Conservation (phyloP, 1,140 invertebrate genomes). For the Drosophila cardini region DNA sequence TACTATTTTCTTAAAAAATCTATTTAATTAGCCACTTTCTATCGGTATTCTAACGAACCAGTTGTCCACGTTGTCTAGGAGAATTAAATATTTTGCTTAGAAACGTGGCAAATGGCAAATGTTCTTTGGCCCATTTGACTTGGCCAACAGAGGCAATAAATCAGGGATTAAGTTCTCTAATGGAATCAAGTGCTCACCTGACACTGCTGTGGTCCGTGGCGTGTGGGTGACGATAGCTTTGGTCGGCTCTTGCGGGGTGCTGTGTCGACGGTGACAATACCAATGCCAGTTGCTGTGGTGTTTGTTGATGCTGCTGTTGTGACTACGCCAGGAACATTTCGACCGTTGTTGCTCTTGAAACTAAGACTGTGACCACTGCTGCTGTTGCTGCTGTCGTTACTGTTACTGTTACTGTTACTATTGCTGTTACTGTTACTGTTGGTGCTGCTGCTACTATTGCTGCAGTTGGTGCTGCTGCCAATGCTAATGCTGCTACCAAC, state of each 20-base stretch:
- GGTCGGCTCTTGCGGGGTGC: slow-evolving; percentile 88
- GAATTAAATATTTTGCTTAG: background rate
- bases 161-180: slow-evolving; percentile 2
- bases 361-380: slow-evolving; percentile 45
- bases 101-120: background rate
- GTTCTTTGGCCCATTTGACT: background rate
- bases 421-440: slow-evolving; percentile 21
- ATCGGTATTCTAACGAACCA: too few species aligned
- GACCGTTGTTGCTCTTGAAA: slow-evolving; percentile 62
- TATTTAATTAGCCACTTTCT: too few species aligned
- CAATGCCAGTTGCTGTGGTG: slow-evolving; percentile 56
- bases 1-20: too few species aligned
- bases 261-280: slow-evolving; percentile 61
- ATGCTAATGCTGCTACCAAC: slow-evolving; percentile 76
- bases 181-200: slow-evolving; percentile 86
- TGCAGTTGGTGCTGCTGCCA: slow-evolving; percentile 58
- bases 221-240: slow-evolving; percentile 91
- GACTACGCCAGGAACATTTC: slow-evolving; percentile 50
- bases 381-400: slow-evolving; percentile 45
- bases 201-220: slow-evolving; percentile 92
- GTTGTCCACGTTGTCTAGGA: background rate
- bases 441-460: slow-evolving; percentile 41
- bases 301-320: slow-evolving; percentile 49
- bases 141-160: background rate
- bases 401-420: slow-evolving; percentile 51